These are phyloP conservation scores for Elephantulus edwardii DNA, from an alignment of 2,113 vertebrate species.

Conservation along the genomic window DNA sequence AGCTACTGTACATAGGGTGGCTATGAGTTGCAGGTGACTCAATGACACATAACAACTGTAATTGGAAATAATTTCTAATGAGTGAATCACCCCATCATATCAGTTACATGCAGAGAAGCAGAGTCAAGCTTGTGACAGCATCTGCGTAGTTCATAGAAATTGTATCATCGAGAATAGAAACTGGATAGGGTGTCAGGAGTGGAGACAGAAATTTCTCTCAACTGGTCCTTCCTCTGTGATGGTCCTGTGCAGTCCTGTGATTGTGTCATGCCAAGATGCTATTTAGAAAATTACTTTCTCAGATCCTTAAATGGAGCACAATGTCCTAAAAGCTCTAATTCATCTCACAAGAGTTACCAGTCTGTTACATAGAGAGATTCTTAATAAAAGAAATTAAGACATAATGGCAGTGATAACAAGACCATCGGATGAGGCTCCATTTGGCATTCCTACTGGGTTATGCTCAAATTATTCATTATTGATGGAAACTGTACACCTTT, in stretches of 20 bases:
- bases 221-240: neutral
- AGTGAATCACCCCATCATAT: neutral
- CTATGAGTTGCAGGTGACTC: too few relatives aligned
- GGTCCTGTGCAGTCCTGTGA: neutral
- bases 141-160: slow-evolving; percentile 6
- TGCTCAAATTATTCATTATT: neutral
- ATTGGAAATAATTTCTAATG: slow-evolving; percentile 36
- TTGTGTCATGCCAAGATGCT: neutral
- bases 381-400: neutral
- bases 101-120: neutral
- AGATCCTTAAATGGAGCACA: neutral
- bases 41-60: too few relatives aligned
- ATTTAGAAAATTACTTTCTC: neutral
- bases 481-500: neutral
- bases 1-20: too few relatives aligned
- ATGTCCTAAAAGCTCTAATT: neutral
- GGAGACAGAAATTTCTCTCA: neutral
- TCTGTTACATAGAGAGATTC: neutral
- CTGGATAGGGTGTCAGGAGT: neutral
- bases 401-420: neutral
- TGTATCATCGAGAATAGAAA: neutral
- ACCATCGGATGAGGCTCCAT: neutral
- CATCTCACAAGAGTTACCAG: neutral
- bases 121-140: neutral
- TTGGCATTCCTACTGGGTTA: neutral